Evolutionary conservation across 2,113 vertebrate genomes (phyloP), one percentile per base, ranked within the genome.

Genomic region (Rhea americana): DNA sequence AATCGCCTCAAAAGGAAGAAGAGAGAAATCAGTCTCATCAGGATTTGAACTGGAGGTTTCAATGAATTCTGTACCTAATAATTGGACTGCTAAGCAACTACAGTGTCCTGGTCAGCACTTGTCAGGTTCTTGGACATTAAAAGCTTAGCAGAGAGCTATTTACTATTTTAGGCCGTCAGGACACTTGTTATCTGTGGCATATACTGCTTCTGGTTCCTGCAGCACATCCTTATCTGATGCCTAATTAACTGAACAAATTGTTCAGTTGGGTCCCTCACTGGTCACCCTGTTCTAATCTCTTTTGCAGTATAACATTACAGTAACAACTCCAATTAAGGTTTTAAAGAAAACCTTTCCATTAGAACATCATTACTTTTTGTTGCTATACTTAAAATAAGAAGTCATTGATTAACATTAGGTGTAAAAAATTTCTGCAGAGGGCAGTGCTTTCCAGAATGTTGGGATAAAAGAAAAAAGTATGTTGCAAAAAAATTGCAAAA

Each of bases 251-350:
- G 59, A 93, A 75, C 26, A 63, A 24, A 56, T 90, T 90, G 41
- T 71, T 88, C 6, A 3, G 6, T 93, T 80, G 47, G 47, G 68
- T 87, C 37, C 55, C 89, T 85, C 82, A 35, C 63, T 87, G 53
- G 18, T 92, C 89, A 82, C 39, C 25, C 32, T 55, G 68, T 82
- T 79, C 84, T 81, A 73, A 79, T 48, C 35, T 81, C 53, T 85
- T 85, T 45, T 88, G 50, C 22, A 9, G 4, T 35, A 4, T 8
- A 65, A 68, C 47, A 6, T 37, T 91, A 39, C 50, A 84, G 35
- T 78, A 84, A 35, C 66, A 96, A 62, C 66, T 91, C 56, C 55
- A 92, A 3, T 88, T 90, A 91, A 68, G 65, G 91, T 93, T 39
- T 72, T 56, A 30, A 87, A 90, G 75, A 68, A 78, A 59, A 0